Base-by-base conservation (phyloP, 2,888 invertebrate species). In the Ornithoptera alexandrae region DNA sequence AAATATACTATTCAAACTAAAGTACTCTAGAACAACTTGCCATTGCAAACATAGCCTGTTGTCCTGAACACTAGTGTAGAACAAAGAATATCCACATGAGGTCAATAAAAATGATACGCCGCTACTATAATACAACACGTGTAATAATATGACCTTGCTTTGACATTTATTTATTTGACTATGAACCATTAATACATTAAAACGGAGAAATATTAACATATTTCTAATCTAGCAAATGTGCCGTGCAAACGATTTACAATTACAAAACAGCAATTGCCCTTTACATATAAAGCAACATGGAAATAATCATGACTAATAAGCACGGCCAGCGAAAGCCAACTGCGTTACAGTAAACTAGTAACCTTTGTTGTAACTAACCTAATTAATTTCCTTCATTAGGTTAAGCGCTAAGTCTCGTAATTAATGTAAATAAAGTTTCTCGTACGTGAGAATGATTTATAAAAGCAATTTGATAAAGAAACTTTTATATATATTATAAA, bases 171-270 rank as follows among this genome's bases (percentile, higher is more conserved):
- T 42, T 50, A 4, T 30, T 18, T 6, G 22, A 17, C 46, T 46
- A 15, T 46, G 12, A 46, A 46, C 46, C 15, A 46, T 12, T 15
- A 15, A 46, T 46, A 46, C 1, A 58, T 42, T 58, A 50, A 36
- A 50, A 64, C 63, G 53, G 5, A 39, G 68, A 64, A 68, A 64
- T 53, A 63, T 68, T 68, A 59, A 64, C 63, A 68, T 68, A 68
- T 68, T 68, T 64, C n/a, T 68, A 68, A 68, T 68, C 59, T 59
- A 64, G 68, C 22, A 50, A 59, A 68, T 68, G 63, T 60, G 30
- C 59, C 63, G 50, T 39, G 59, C 50, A 22, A 46, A 59, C 63
- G 20, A 18, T 68, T 68, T 63, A 63, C 50, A 68, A 63, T 68
- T 68, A 68, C 22, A 63, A 59, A 63, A 59, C 59, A 58, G 22